Conservation (phyloP, 2,888 invertebrate genomes). For the Deladenus siricidicola region DNA sequence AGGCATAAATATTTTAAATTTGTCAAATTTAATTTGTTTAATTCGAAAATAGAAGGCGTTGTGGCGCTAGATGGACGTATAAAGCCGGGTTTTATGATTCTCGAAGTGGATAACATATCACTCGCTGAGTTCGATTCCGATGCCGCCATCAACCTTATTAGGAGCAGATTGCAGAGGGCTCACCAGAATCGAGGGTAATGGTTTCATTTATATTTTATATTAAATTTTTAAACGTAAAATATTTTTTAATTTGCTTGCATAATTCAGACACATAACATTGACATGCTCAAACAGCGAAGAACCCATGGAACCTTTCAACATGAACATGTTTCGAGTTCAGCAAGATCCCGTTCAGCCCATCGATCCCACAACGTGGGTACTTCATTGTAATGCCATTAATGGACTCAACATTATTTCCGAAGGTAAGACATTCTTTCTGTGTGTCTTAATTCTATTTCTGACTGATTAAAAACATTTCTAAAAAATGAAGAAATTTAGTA, state of each 20-base stretch:
- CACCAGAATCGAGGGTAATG: conserved; percentile 15
- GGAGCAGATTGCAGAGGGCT: conserved; percentile 10
- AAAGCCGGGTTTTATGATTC: conserved; percentile 16
- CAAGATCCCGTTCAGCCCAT: conserved; percentile 25
- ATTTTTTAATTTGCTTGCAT: no score
- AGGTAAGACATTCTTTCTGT: conserved; percentile 11
- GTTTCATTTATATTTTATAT: not conserved
- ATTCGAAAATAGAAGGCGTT: conserved; percentile 18
- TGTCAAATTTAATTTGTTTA: not conserved
- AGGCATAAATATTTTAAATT: not conserved
- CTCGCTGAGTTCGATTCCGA: conserved; percentile 14
- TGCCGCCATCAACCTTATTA: conserved; percentile 22
- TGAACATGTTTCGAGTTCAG: conserved; percentile 18
- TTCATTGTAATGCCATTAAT: conserved; percentile 20
- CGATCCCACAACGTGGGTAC: conserved; percentile 30
- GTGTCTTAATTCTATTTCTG: no score
- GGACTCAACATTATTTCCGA: conserved; percentile 16
- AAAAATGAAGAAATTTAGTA: no score
- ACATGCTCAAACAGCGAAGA: no score
- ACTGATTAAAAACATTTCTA: no score
- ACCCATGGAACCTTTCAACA: not conserved
- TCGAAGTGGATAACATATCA: conserved; percentile 25
- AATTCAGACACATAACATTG: not conserved
- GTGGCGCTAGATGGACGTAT: conserved; percentile 31
- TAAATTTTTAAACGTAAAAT: no score